Evolutionary conservation across 2,888 invertebrate species (phyloP).

Genomic region (Heliconius sara): DNA sequence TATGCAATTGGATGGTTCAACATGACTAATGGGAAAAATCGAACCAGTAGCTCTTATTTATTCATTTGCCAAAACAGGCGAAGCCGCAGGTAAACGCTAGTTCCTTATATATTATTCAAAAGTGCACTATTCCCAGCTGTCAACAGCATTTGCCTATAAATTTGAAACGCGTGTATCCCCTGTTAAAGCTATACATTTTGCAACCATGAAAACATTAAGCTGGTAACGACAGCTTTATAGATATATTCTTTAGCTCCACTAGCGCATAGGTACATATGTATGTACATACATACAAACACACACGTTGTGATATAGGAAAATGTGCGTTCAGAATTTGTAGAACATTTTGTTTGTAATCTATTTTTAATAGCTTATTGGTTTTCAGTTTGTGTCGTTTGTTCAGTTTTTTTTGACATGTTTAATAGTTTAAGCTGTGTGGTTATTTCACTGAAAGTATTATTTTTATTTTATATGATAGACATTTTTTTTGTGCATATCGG

Average conservation of each 20-base stretch:
- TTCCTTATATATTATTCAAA: slow-evolving; percentile 14
- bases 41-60: too few species aligned
- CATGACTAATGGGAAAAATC: too few species aligned
- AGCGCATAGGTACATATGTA: not conserved
- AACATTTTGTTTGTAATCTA: slow-evolving; percentile 24
- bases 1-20: too few species aligned
- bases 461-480: not conserved
- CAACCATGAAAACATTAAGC: slow-evolving; percentile 44
- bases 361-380: slow-evolving; percentile 23
- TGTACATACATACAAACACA: too few species aligned
- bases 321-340: slow-evolving; percentile 12
- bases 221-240: slow-evolving; percentile 48
- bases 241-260: slow-evolving; percentile 33
- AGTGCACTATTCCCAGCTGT: slow-evolving; percentile 17
- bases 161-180: slow-evolving; percentile 36
- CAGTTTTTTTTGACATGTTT: not conserved
- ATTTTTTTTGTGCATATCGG: too few species aligned
- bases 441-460: not conserved
- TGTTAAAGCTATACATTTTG: slow-evolving; percentile 39
- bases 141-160: slow-evolving; percentile 37
- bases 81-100: not conserved
- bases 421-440: slow-evolving; percentile 1
- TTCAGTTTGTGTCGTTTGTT: slow-evolving; percentile 9
- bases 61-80: not conserved
- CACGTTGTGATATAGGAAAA: slow-evolving; percentile 16